Conservation (phyloP, 2,113 vertebrate genomes). For the Hypanus sabinus region DNA sequence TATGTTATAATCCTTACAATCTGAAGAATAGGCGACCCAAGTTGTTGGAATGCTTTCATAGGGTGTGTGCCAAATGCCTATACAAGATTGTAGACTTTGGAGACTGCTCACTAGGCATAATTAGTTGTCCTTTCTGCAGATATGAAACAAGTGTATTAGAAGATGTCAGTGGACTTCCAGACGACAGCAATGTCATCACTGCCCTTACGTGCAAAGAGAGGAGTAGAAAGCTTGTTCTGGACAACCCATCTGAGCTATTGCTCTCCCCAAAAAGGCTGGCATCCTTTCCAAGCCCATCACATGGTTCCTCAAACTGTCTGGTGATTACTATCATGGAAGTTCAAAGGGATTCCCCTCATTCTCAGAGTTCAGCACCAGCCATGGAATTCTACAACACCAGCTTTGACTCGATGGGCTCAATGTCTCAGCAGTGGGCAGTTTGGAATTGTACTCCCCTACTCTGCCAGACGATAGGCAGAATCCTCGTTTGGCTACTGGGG, state of each 20-base stretch:
- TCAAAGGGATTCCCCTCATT: conserved; percentile 57
- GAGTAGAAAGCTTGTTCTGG: conserved; percentile 65
- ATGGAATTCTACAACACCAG: conserved; percentile 68
- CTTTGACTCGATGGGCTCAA: conserved; percentile 76
- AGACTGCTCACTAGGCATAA: conserved; percentile 69
- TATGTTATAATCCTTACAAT: conserved; percentile 84
- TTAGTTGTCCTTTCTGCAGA: conserved; percentile 88
- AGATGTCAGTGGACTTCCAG: conserved; percentile 71
- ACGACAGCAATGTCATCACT: conserved; percentile 78
- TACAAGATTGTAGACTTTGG: conserved; percentile 80
- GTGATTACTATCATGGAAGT: conserved; percentile 93
- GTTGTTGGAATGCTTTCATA: conserved; percentile 79
- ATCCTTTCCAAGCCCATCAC: conserved; percentile 69
- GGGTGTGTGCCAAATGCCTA: conserved; percentile 85
- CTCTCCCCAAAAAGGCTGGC: conserved; percentile 73
- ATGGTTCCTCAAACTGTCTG: conserved; percentile 73
- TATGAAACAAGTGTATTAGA: conserved; percentile 71
- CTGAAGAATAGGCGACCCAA: conserved; percentile 75
- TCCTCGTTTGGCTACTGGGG: conserved; percentile 81
- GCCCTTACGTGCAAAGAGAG: conserved; percentile 66
- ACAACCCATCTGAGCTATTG: conserved; percentile 71
- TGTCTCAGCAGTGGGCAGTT: conserved; percentile 74
- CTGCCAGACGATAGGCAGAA: conserved; percentile 77
- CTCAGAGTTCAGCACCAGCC: conserved; percentile 54
- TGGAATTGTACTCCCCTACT: conserved; percentile 81